Base-by-base conservation (phyloP, 2,888 invertebrate genomes). In the Agrotis exclamationis region DNA sequence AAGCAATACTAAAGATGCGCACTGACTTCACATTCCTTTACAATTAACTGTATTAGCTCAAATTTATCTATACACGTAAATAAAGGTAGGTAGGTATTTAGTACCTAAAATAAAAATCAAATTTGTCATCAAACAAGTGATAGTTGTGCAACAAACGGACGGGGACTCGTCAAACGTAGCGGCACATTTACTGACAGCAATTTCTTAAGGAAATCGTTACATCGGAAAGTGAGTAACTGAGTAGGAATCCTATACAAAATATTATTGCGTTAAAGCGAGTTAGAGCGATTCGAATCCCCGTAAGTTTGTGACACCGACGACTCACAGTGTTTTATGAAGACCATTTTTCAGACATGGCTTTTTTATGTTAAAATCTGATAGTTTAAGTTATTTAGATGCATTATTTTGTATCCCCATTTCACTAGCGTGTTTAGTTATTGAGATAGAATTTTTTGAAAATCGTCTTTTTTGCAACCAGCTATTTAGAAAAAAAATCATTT, bases 1-100 rank as follows among this genome's bases (percentile, higher is more conserved):
- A 89, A 88, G 88, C 88, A 82, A 85, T 80, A 83, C 85, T 85
- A 86, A 82, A 71, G 82, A 87, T 84, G 84, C 87, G 81, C 84
- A 82, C 81, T 63, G 80, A 83, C 81, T 75, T 74, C 78, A 83
- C 70, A 83, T 82, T 82, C 68, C 63, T 74, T 73, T 74, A 63
- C 50, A 78, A 73, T 67, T 70, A 70, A 75, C 56, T 48, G 22
- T 65, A 50, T 62, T 50, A 59, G 44, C 47, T 65, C 33, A 54
- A 74, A 64, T 65, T 48, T 70, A 63, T 51, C 20, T 56, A 59
- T 24, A 24, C 5, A 51, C 1, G 16, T 47, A 58, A 1, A 22
- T 13, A 16, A 44, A 44, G 0, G 13, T 14, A n/a, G 1, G 16
- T 22, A 22, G 20, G n/a, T 56, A 22, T 59, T 28, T 39, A 20